phyloP scores from a whole-genome alignment of 2,113 vertebrate species.

The Poeciliopsis retropinna region DNA sequence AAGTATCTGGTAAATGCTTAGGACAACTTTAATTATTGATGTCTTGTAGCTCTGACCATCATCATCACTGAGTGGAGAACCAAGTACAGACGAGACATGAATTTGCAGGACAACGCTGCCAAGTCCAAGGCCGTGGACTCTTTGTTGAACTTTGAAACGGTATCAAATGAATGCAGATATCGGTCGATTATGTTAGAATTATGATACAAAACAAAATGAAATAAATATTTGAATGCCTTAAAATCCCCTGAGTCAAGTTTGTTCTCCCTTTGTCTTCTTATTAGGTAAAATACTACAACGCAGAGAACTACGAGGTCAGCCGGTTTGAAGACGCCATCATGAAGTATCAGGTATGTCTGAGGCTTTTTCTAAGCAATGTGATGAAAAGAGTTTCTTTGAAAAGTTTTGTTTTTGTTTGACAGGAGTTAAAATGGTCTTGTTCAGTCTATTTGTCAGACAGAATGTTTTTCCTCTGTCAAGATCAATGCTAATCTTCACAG shows the following conservation, averaged over 20 bases:
- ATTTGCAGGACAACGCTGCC: conserved; percentile 88
- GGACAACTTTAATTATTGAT: neutral
- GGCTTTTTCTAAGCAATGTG: neutral
- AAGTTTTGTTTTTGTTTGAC: neutral
- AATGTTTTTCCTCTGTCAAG: neutral
- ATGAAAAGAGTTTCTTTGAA: no score
- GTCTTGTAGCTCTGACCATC: conserved; percentile 86
- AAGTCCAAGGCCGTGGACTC: conserved; percentile 92
- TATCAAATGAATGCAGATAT: conserved; percentile 53
- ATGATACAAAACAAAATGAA: neutral
- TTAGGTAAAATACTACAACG: conserved; percentile 97
- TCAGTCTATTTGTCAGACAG: neutral
- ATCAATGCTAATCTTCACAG: neutral
- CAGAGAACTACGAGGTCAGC: conserved; percentile 88
- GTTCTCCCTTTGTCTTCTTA: neutral
- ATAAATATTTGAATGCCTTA: neutral
- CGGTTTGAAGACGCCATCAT: conserved; percentile 89
- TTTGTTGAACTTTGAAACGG: conserved; percentile 96
- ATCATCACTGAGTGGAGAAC: conserved; percentile 96
- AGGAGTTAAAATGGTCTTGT: no score
- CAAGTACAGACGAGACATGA: conserved; percentile 95
- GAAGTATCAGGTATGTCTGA: conserved; percentile 87
- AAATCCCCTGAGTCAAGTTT: neutral
- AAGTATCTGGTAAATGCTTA: neutral
- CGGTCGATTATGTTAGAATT: neutral